Percentiles rank a stretch among this genome's conserved stretches.
Evolutionary conservation across 2,888 invertebrate genomes (phyloP).

Genomic region (Perdita meconis): DNA sequence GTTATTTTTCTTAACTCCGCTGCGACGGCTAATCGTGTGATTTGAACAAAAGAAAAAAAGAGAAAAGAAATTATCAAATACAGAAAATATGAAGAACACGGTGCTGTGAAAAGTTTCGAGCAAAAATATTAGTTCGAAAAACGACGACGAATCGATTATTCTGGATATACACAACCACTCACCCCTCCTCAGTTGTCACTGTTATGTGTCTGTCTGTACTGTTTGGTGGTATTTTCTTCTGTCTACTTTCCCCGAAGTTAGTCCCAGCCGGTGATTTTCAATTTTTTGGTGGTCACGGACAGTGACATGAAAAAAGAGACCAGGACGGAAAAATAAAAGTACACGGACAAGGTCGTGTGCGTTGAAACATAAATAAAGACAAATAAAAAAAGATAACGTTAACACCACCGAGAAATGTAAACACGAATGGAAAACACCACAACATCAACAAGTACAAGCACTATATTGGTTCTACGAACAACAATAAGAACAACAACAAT

Average conservation of each 20-base stretch:
- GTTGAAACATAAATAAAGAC: constrained; percentile 3
- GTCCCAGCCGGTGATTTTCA: constrained; percentile 73
- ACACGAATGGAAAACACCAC: constrained; percentile 67
- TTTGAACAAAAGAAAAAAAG: neutral
- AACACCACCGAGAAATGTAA: constrained; percentile 69
- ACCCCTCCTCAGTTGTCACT: constrained; percentile 57
- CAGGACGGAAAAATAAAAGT: neutral
- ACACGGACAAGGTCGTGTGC: neutral
- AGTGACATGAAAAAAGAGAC: neutral
- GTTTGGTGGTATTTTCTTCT: constrained; percentile 54
- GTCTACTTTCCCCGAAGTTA: constrained; percentile 71
- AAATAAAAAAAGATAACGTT: constrained; percentile 15
- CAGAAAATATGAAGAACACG: neutral
- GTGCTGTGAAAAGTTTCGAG: neutral
- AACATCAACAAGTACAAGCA: constrained; percentile 59
- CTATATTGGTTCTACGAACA: constrained; percentile 57
- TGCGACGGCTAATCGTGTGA: neutral
- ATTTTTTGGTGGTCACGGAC: constrained; percentile 61
- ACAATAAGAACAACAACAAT: constrained; percentile 65
- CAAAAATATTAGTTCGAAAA: neutral
- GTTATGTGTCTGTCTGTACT: constrained; percentile 70
- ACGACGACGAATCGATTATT: neutral
- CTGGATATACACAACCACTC: constrained; percentile 37
- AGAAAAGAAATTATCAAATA: neutral
- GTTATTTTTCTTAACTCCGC: neutral